Evolutionary conservation across 2,888 invertebrate species (phyloP), one percentile per base, ranked within the genome.

Genomic region (Melinopterus prodromus): DNA sequence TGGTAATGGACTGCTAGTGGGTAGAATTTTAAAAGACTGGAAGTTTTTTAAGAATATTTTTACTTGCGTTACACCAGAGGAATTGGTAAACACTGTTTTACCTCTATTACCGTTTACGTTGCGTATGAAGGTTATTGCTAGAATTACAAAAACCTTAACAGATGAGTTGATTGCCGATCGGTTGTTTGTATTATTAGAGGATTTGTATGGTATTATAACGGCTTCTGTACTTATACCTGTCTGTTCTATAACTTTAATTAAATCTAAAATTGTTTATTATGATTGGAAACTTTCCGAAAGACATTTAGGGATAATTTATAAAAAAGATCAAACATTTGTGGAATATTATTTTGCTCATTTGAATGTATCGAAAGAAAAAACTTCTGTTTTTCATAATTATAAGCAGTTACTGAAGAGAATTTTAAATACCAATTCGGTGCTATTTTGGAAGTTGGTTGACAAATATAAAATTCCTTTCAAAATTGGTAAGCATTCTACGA

Each of bases 21-120:
- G 75, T 6, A 79, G 76, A 72, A 74, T 83, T 77, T 79, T 83
- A 12, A 83, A 80, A 77, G 70, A 72, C n/a, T 82, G 81, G 83
- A 53, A 69, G 9, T 81, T 83, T 71, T 77, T 80, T 12, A 78
- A 82, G 26, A 74, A 77, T 16, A 77, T 38, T 5, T 81, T 83
- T 26, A 38, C 69, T 37, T 69, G 80, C 37, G 53, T 81, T 6
- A 78, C 36, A 0, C 80, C 69, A 16, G 79, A 80, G n/a, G 35
- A 70, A 6, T 77, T 83, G n/a, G 80, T 79, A 14, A 78, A 77
- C 12, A 38, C 69, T 38, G 70, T 82, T 9, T 79, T 83, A 16
- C 80, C 81, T 0, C 38, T 79, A 16, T 16, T 80, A 36, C 81
- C 82, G 1, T 81, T 80, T 70, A 81, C 78, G 9, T 36, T 71